Conservation (phyloP, 2,888 invertebrate genomes). For the Athrips mouffetella region DNA sequence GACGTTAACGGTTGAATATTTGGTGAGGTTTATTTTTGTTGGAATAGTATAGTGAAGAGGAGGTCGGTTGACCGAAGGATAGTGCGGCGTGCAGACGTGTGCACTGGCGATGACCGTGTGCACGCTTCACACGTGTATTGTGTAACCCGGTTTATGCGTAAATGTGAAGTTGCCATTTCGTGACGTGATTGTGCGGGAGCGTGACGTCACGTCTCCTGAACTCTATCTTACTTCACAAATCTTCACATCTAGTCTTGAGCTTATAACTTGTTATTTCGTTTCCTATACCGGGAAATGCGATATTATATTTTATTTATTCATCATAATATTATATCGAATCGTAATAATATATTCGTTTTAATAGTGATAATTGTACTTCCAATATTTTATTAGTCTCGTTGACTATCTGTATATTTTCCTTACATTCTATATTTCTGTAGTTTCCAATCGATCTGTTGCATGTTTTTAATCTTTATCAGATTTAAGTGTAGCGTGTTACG, state of each 20-base stretch:
- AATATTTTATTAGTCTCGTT: conserved; percentile 39
- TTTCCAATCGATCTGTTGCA: conserved; percentile 57
- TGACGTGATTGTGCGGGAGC: conserved; percentile 47
- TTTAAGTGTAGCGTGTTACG: conserved; percentile 66
- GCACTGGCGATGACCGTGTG: conserved; percentile 23
- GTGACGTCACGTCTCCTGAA: conserved; percentile 39
- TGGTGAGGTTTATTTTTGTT: conserved; percentile 23
- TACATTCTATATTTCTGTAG: conserved; percentile 54
- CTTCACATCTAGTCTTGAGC: conserved; percentile 66
- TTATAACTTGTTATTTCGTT: conserved; percentile 55
- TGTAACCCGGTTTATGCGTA: conserved; percentile 32
- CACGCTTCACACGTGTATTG: conserved; percentile 33
- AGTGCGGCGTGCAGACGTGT: conserved; percentile 22
- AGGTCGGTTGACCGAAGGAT: conserved; percentile 23
- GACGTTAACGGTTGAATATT: conserved; percentile 18
- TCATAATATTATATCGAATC: conserved; percentile 37
- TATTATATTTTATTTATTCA: conserved; percentile 41
- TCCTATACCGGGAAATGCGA: conserved; percentile 35
- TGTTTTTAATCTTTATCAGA: conserved; percentile 47
- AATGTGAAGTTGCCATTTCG: conserved; percentile 50
- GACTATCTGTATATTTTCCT: conserved; percentile 42
- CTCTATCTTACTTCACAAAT: conserved; percentile 50
- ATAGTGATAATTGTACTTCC: conserved; percentile 49
- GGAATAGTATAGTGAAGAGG: conserved; percentile 13
- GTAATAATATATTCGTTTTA: conserved; percentile 39